phyloP scores from a whole-genome alignment of 2,797 vertebrate genomes.

The Galaxias olidus region DNA sequence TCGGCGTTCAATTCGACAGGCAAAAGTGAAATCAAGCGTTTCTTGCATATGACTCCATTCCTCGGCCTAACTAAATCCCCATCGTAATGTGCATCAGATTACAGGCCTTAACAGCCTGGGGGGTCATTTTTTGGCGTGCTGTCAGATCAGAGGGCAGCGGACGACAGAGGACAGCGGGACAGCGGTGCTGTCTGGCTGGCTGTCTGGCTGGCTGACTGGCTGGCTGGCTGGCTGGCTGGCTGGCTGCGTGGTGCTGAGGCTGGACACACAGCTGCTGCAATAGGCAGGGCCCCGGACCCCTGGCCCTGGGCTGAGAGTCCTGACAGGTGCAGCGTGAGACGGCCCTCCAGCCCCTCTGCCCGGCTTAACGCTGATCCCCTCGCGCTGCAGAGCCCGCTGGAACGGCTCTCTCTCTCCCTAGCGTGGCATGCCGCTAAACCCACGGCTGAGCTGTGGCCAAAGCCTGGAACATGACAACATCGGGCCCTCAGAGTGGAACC shows the following conservation, averaged over 20 bases:
- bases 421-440: slow-evolving; percentile 54
- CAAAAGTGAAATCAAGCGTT: slow-evolving; percentile 33
- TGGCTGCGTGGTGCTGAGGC: slow-evolving; percentile 18
- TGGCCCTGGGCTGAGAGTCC: slow-evolving; percentile 59
- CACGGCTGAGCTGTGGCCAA: slow-evolving; percentile 52
- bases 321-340: slow-evolving; percentile 74
- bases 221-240: too few species aligned
- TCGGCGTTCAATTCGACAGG: slow-evolving; percentile 21
- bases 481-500: slow-evolving; percentile 16
- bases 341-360: slow-evolving; percentile 49
- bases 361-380: slow-evolving; percentile 67
- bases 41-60: slow-evolving; percentile 61
- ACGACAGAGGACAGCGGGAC: slow-evolving; percentile 5
- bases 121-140: slow-evolving; percentile 57
- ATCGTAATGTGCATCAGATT: slow-evolving; percentile 66
- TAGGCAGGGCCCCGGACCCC: slow-evolving; percentile 28
- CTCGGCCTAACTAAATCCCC: slow-evolving; percentile 53
- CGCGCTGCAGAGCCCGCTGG: slow-evolving; percentile 48
- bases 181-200: slow-evolving; percentile 40
- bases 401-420: slow-evolving; percentile 43
- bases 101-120: slow-evolving; percentile 54
- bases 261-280: slow-evolving; percentile 71
- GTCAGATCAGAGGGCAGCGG: slow-evolving; percentile 62
- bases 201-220: slow-evolving; percentile 29
- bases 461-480: slow-evolving; percentile 33